A percentile compares a stretch with the other conserved stretches of the same genome.
phyloP scores from a whole-genome alignment of 2,113 vertebrate species.

The Oryzias celebensis region DNA sequence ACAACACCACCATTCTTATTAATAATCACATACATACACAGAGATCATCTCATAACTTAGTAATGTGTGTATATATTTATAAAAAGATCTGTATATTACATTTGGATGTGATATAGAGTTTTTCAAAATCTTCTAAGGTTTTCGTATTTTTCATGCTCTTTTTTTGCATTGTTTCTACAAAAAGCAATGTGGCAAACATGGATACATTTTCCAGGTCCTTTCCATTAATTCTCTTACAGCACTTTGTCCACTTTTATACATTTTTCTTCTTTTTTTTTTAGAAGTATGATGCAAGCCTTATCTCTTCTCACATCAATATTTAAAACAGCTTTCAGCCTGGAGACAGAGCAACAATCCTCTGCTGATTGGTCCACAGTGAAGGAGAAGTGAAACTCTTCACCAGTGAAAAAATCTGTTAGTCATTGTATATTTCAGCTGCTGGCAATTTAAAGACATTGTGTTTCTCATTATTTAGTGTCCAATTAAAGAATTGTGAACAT shows the following conservation, averaged over 20 bases:
- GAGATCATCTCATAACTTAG: too few relatives aligned
- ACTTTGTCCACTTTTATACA: conserved; percentile 16
- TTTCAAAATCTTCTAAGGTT: too few relatives aligned
- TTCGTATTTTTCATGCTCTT: background rate
- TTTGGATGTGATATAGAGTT: too few relatives aligned
- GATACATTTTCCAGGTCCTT: conserved; percentile 8
- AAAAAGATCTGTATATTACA: too few relatives aligned
- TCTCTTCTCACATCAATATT: conserved; percentile 63
- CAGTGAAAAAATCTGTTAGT: conserved; percentile 42
- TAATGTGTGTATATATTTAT: too few relatives aligned
- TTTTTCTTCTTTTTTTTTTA: conserved; percentile 10
- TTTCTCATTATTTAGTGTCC: conserved; percentile 5
- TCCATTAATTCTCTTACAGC: conserved; percentile 11
- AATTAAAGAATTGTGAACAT: conserved; percentile 8
- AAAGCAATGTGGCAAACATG: background rate
- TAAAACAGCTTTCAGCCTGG: conserved; percentile 59
- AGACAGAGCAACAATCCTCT: conserved; percentile 51
- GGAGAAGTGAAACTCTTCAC: conserved; percentile 38
- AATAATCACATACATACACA: too few relatives aligned
- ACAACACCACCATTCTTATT: too few relatives aligned
- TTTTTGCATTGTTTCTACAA: background rate
- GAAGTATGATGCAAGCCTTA: conserved; percentile 39
- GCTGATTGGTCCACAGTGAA: conserved; percentile 52
- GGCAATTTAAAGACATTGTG: conserved; percentile 8
- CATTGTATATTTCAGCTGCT: background rate